These are phyloP conservation scores for Microctenopoma lineatum DNA, from an alignment of 2,797 vertebrate species.

Conservation along the genomic window DNA sequence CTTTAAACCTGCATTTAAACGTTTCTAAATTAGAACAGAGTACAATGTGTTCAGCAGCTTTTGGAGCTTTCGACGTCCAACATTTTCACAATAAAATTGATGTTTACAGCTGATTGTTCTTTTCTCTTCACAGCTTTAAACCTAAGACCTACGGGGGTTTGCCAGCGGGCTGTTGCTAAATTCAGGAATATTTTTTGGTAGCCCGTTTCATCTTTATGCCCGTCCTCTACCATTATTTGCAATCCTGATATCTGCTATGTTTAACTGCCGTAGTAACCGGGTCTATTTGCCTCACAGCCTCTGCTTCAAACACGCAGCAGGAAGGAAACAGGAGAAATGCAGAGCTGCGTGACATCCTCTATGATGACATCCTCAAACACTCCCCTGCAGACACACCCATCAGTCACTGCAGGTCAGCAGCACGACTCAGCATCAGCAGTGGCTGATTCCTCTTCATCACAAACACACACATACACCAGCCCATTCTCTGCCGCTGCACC, in stretches of 20 bases:
- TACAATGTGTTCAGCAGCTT: too few relatives aligned
- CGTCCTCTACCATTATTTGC: constrained; percentile 4
- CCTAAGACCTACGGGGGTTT: neutral
- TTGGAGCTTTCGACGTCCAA: neutral
- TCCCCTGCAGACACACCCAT: constrained; percentile 81
- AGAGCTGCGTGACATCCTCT: constrained; percentile 25
- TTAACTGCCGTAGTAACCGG: constrained; percentile 11
- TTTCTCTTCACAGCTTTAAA: constrained; percentile 6
- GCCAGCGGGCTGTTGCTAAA: constrained; percentile 5
- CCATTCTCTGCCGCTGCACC: constrained; percentile 76
- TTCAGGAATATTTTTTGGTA: neutral
- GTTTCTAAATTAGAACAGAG: too few relatives aligned
- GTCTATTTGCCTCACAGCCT: constrained; percentile 26
- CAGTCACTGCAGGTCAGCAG: constrained; percentile 71
- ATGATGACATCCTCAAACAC: constrained; percentile 66
- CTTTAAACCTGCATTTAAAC: neutral
- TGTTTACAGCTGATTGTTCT: constrained; percentile 6
- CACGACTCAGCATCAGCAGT: constrained; percentile 75
- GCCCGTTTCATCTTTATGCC: constrained; percentile 13
- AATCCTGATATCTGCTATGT: constrained; percentile 16
- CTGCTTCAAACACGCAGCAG: constrained; percentile 39
- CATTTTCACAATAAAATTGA: constrained; percentile 3
- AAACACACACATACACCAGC: constrained; percentile 53
- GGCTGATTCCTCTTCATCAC: constrained; percentile 17
- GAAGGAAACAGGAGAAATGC: constrained; percentile 26